Conservation (phyloP, 2,888 invertebrate species). For the Gerris lacustris region DNA sequence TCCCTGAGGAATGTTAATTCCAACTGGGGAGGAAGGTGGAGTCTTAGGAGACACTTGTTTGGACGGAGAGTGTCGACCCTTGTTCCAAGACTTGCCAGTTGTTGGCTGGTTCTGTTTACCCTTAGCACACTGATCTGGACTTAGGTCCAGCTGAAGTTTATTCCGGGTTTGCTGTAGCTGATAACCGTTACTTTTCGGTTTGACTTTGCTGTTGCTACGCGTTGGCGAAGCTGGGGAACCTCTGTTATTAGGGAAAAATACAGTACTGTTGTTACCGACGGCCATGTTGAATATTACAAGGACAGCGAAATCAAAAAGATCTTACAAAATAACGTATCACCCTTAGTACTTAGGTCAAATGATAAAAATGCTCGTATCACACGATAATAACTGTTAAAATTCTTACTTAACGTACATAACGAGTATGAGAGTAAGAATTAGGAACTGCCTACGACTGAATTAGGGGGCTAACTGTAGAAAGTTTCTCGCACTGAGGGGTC, state of each 20-base stretch:
- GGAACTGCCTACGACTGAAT: background rate
- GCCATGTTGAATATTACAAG: background rate
- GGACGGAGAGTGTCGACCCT: conserved; percentile 26
- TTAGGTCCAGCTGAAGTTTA: background rate
- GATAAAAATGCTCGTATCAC: conserved; percentile 1
- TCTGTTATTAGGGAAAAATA: conserved; percentile 3
- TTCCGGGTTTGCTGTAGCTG: background rate
- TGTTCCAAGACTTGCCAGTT: background rate
- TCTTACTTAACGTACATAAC: background rate
- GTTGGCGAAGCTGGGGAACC: background rate
- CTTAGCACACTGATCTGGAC: background rate
- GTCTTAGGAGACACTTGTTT: conserved; percentile 31
- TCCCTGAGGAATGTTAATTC: conserved; percentile 31
- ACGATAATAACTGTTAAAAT: background rate
- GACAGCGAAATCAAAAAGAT: background rate
- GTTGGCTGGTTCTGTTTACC: background rate
- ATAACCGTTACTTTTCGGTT: background rate
- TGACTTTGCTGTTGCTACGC: background rate
- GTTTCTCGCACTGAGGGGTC: background rate
- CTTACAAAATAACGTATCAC: background rate
- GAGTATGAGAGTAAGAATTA: background rate
- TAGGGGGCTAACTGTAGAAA: background rate
- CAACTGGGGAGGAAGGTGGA: conserved; percentile 46
- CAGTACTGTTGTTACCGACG: background rate
- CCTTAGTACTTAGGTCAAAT: conserved; percentile 1